A percentile compares a stretch with the other conserved stretches of the same genome.
phyloP scores from a whole-genome alignment of 2,888 invertebrate genomes.

The Lacanobia oleracea region DNA sequence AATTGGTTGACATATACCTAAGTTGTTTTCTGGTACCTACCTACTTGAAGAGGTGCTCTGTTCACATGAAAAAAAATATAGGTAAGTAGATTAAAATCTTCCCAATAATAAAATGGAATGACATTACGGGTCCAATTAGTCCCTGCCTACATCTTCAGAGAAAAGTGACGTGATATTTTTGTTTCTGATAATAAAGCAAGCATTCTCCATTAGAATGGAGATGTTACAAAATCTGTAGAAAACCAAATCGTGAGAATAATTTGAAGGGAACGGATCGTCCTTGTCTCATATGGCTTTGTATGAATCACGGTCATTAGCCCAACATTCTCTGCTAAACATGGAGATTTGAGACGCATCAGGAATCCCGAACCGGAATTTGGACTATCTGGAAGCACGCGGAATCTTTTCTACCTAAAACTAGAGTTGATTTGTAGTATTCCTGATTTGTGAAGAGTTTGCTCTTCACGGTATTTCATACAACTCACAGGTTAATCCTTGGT shows the following conservation, averaged over 20 bases:
- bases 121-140: too few relatives aligned
- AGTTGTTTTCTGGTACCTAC: too few relatives aligned
- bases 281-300: slow-evolving; percentile 9
- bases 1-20: too few relatives aligned
- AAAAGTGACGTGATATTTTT: background rate
- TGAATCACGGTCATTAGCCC: slow-evolving; percentile 24
- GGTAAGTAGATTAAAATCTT: too few relatives aligned
- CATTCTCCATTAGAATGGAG: background rate
- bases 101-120: too few relatives aligned
- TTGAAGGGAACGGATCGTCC: slow-evolving; percentile 16
- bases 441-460: too few relatives aligned
- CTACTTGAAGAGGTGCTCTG: too few relatives aligned
- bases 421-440: too few relatives aligned
- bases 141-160: background rate
- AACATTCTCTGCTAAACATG: background rate
- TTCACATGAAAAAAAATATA: too few relatives aligned
- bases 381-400: background rate
- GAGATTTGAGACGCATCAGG: background rate
- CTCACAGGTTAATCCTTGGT: too few relatives aligned
- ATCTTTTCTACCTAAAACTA: background rate
- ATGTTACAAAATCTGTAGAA: slow-evolving; percentile 11
- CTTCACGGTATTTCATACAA: too few relatives aligned
- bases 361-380: background rate
- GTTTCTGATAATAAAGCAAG: background rate
- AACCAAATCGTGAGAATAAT: slow-evolving; percentile 12